Evolutionary conservation across 2,113 vertebrate genomes (phyloP).

Genomic region (Perca fluviatilis): DNA sequence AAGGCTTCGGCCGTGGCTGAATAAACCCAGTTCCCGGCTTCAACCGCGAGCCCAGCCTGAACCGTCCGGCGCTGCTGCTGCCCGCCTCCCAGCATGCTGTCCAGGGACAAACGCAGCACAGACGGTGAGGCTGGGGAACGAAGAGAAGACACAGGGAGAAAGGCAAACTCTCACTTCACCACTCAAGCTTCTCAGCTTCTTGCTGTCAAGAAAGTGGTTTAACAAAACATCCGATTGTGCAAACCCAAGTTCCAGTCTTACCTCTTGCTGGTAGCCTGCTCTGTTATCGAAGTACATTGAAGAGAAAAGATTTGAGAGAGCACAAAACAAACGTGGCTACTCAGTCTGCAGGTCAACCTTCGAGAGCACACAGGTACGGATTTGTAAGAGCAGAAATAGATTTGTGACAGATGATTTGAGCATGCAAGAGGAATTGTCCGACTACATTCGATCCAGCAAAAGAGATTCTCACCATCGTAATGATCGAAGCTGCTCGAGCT

Average conservation of each 20-base stretch:
- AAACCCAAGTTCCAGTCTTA: constrained; percentile 21
- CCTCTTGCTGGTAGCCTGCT: constrained; percentile 17
- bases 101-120: constrained; percentile 46
- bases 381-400: not conserved
- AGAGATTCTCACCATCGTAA: not conserved
- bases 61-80: constrained; percentile 29
- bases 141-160: constrained; percentile 39
- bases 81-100: constrained; percentile 53
- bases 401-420: not conserved
- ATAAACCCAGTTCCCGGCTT: constrained; percentile 38
- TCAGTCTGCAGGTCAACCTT: too few relatives aligned
- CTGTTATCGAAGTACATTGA: not conserved
- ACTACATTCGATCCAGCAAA: not conserved
- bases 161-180: constrained; percentile 53
- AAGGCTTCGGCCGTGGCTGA: constrained; percentile 30
- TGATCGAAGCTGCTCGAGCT: not conserved
- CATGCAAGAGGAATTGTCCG: not conserved
- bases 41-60: constrained; percentile 44
- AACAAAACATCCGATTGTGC: constrained; percentile 29
- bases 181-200: constrained; percentile 49
- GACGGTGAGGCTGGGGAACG: constrained; percentile 16
- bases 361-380: too few relatives aligned
- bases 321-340: not conserved
- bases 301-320: not conserved
- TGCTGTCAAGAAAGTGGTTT: constrained; percentile 41